Evolutionary conservation across 2,888 invertebrate species (phyloP), one percentile per base, ranked within the genome.

Genomic region (Mechanitis mazaeus): DNA sequence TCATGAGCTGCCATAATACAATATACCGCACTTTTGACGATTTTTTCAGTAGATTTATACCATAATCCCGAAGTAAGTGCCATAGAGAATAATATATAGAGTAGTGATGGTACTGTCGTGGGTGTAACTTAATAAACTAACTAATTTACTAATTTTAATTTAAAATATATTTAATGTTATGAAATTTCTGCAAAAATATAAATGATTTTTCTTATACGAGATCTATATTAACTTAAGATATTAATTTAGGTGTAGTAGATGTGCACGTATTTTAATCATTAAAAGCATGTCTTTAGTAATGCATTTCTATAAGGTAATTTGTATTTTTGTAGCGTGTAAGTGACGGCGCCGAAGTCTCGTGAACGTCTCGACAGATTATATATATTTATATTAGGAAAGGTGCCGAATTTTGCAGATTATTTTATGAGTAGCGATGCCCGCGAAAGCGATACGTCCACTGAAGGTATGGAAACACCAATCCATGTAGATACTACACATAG

Each of bases 391-490:
- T 60, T 38, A 45, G 33, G 31, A 45, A 63, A 50, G 61, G 69
- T 71, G 71, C 71, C 71, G 69, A 70, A 68, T 63, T 54, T 31
- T 38, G 50, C 53, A 57, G 55, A 46, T 64, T 58, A 56, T 64
- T 61, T 54, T 59, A 56, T 12, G n/a, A 59, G 59, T 69, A 74
- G 68, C 68, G 69, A 76, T 77, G 86, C 85, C 85, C 87, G 80
- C 83, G 84, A 60, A 77, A 79, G 83, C 81, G 79, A 79, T 77
- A 80, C 87, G 89, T 89, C 89, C 88, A 87, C 88, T 89, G 88
- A 80, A 88, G 88, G 89, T 89, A 85, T 75, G 69, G 70, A 69
- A 83, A 90, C 89, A 90, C 89, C 89, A 90, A 89, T 82, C 79
- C 73, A 75, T 64, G 75, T 84, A 84, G 82, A 72, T 71, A 42